Percentiles rank a stretch among this genome's conserved stretches.
Evolutionary conservation across 2,888 invertebrate genomes (phyloP).

Genomic region (Dermolepida albohirtum): DNA sequence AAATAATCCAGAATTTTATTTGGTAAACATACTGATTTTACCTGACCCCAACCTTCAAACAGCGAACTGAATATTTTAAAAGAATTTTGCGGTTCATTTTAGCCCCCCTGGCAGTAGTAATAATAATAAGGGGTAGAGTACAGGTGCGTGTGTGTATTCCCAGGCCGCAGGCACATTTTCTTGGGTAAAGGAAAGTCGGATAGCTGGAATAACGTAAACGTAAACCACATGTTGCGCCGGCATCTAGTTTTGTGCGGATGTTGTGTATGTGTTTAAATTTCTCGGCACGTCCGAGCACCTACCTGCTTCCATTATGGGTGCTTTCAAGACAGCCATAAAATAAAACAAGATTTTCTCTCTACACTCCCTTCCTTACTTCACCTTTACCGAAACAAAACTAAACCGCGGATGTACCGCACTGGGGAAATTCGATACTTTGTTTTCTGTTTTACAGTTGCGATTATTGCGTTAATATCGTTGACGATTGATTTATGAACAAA

Average conservation of each 20-base stretch:
- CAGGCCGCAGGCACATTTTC: conserved; percentile 36
- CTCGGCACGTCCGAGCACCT: conserved; percentile 51
- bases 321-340: conserved; percentile 51
- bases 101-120: conserved; percentile 27
- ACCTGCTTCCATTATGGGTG: conserved; percentile 50
- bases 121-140: conserved; percentile 34
- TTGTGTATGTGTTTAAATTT: conserved; percentile 48
- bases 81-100: conserved; percentile 36
- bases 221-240: conserved; percentile 52
- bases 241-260: conserved; percentile 32
- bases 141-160: conserved; percentile 33
- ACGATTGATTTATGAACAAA: not conserved
- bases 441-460: conserved; percentile 7
- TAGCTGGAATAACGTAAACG: conserved; percentile 45
- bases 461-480: not conserved
- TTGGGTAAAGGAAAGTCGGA: conserved; percentile 19
- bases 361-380: conserved; percentile 34
- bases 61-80: conserved; percentile 33
- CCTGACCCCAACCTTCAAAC: conserved; percentile 16
- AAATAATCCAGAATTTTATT: conserved; percentile 31
- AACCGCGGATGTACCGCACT: conserved; percentile 11
- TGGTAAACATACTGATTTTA: conserved; percentile 34
- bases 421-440: conserved; percentile 15
- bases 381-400: conserved; percentile 29
- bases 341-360: conserved; percentile 47